These are phyloP conservation scores for Drosophila lutescens DNA, from an alignment of 2,888 invertebrate genomes.

Conservation along the genomic window DNA sequence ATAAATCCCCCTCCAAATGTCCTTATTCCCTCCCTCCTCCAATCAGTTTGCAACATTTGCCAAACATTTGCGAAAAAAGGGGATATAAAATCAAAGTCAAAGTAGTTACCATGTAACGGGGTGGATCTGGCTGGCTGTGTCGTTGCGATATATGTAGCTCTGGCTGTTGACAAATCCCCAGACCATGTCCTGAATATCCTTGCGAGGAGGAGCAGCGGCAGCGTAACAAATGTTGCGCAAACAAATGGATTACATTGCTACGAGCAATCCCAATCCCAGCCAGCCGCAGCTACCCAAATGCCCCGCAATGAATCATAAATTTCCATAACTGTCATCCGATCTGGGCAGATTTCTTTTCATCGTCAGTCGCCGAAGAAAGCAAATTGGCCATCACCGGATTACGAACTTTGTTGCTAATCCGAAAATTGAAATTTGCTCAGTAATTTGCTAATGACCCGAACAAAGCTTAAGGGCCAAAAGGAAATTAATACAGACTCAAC, in stretches of 20 bases:
- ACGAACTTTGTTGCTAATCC: slow-evolving; percentile 45
- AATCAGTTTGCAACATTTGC: slow-evolving; percentile 66
- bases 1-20: slow-evolving; percentile 60
- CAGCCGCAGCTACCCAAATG: slow-evolving; percentile 44
- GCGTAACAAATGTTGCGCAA: slow-evolving; percentile 79
- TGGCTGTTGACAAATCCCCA: slow-evolving; percentile 53
- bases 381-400: slow-evolving; percentile 50
- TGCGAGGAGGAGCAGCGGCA: slow-evolving; percentile 35
- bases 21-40: slow-evolving; percentile 8
- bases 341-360: slow-evolving; percentile 36
- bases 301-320: slow-evolving; percentile 73
- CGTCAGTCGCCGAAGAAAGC: slow-evolving; percentile 16
- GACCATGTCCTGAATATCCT: slow-evolving; percentile 38
- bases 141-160: slow-evolving; percentile 10
- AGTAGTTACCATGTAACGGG: slow-evolving; percentile 59
- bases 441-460: slow-evolving; percentile 58
- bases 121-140: slow-evolving; percentile 51
- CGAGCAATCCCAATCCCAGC: slow-evolving; percentile 30
- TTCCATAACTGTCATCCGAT: slow-evolving; percentile 72
- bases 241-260: slow-evolving; percentile 72
- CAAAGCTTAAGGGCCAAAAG: not conserved
- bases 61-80: slow-evolving; percentile 52
- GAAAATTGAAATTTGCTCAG: slow-evolving; percentile 42
- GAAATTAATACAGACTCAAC: not conserved
- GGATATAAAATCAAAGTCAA: slow-evolving; percentile 64